Evolutionary conservation across 2,113 vertebrate genomes (phyloP), one percentile per base, ranked within the genome.

Genomic region (Phalacrocorax brasilianus): DNA sequence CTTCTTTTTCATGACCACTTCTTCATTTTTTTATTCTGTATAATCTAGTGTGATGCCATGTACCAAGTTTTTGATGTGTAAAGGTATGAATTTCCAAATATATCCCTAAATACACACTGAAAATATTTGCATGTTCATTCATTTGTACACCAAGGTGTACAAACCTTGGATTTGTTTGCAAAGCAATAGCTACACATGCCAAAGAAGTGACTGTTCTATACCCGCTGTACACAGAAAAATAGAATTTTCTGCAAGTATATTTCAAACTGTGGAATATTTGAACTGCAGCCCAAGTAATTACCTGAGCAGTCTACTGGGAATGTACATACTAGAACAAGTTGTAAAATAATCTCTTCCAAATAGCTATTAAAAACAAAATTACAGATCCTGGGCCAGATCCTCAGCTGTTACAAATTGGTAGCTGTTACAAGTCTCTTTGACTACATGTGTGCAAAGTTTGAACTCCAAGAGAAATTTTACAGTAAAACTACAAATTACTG

Each of bases 311-410:
- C 95, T 95, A 91, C 74, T 73, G 77, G 91, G 94, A 96, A 96
- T 76, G 84, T 76, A 82, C 81, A 66, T 79, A 95, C 73, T 97
- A 96, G 73, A 97, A 92, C 80, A 95, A 92, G 87, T 66, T 95
- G 84, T 97, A 97, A 95, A 97, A 96, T 88, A 96, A 93, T 93
- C 80, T 95, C 89, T 92, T 97, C 95, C 84, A 97, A 97, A 95
- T 73, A 85, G 58, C 84, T 95, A 91, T 94, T 96, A 95, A 95
- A 95, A 95, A 73, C 66, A 93, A 96, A 97, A 91, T 89, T 92
- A 85, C 80, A 96, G 91, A 88, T 89, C 87, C 53, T 80, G 86
- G 93, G 71, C 92, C 89, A 97, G 92, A 95, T 96, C 76, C 74
- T 97, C 97, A 94, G 77, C 91, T 89, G 84, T 72, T 97, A 95